Evolutionary conservation across 2,113 vertebrate species (phyloP), one percentile per base, ranked within the genome.

Genomic region (Symphodus melops): DNA sequence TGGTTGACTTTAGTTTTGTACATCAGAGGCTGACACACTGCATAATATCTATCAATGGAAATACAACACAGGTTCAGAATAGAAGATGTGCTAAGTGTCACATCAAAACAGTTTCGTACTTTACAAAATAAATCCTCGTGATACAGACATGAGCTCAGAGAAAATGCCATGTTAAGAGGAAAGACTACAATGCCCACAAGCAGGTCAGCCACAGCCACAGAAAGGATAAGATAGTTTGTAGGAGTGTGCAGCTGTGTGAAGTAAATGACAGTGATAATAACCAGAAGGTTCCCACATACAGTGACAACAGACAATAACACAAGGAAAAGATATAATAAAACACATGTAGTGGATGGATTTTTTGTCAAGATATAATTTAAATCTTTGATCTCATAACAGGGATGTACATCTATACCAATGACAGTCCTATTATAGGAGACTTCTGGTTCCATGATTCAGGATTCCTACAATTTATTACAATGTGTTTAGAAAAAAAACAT

Each of bases 1-100:
- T 51, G 17, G 17, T 51, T 51, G 8, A 51, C n/a, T n/a, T 51
- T 51, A n/a, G 48, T 3, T 51, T 20, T 51, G 10, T 51, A 51
- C 8, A 19, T 20, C 48, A 51, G 19, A 9, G 48, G 48, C 48
- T 51, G 48, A 51, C 48, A 51, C 48, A 51, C 48, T 16, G 48
- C 48, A 51, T 51, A 51, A 51, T 51, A 51, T 51, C 48, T 51
- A 7, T 51, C 48, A 51, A 51, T 51, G 17, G 48, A 51, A 51
- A 51, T 51, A 51, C 48, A 51, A n/a, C 19, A 51, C 8, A 51
- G 19, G 48, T 51, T 51, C 19, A 51, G 17, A 51, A 51, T 51
- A n/a, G 48, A 51, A 20, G 19, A 51, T 9, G 19, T 51, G 48
- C 48, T 51, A 4, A 51, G 48, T 9, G 9, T n/a, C 3, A 51